phyloP scores from a whole-genome alignment of 2,113 vertebrate species.

The Hyla sarda region DNA sequence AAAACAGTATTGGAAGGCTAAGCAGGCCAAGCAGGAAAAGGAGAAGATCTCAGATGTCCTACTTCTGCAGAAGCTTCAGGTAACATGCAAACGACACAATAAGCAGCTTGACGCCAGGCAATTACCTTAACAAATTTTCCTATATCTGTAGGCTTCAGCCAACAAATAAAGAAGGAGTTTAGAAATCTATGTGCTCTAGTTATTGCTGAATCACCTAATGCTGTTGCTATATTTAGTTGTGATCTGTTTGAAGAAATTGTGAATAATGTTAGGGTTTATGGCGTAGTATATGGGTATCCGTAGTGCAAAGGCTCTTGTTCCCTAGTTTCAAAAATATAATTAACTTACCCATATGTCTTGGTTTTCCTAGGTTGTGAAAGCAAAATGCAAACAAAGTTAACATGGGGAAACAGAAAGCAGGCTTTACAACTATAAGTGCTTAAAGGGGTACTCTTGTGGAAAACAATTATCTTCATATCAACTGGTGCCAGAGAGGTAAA shows the following conservation, averaged over 20 bases:
- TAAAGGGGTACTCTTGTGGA: too few species aligned
- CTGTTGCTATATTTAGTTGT: background rate
- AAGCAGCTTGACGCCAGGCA: background rate
- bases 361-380: too few species aligned
- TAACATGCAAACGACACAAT: conserved; percentile 59
- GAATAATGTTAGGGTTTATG: background rate
- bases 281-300: too few species aligned
- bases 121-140: background rate
- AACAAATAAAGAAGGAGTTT: background rate
- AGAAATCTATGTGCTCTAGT: background rate
- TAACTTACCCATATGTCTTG: too few species aligned
- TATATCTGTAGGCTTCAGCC: background rate
- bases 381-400: too few species aligned
- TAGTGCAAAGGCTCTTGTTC: too few species aligned
- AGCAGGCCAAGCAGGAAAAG: conserved; percentile 97
- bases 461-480: too few species aligned
- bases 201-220: background rate
- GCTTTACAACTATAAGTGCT: too few species aligned
- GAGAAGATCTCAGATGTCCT: conserved; percentile 93
- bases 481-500: too few species aligned
- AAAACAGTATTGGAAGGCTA: conserved; percentile 99
- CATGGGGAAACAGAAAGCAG: too few species aligned
- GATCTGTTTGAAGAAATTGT: background rate
- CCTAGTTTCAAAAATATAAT: too few species aligned
- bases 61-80: conserved; percentile 95